Base-by-base conservation (phyloP, 2,888 invertebrate genomes). In the Lamproptera curius region DNA sequence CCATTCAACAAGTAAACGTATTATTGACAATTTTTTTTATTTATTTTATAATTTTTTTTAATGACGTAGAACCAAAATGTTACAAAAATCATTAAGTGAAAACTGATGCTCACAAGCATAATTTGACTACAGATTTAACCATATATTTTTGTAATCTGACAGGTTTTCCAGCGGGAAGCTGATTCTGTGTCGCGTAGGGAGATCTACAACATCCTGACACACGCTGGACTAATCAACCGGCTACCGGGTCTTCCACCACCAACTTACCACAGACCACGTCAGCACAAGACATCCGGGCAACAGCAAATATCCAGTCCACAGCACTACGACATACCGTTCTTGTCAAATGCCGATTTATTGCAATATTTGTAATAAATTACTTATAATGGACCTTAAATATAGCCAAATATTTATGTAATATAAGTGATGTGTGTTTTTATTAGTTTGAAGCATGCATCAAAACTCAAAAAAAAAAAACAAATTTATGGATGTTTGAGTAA, bases 171-270 rank as follows among this genome's bases (percentile, higher is more conserved):
- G 36, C 78, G 92, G 17, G 90, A 91, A 55, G 87, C 92, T 1
- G 90, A 91, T 57, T 82, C 86, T 53, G 90, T 92, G 37, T 73
- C 91, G n/a, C 86, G 92, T 14, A 78, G 82, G 38, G 89, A 91
- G 66, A 92, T 92, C 54, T 91, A 91, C 73, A 89, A 89, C 41
- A 89, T 92, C 31, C 75, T 92, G 38, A 89, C 90, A 1, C 92
- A 92, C 67, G 92, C 92, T 0, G 92, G 92, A 1, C 74, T 92
- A 16, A 77, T 92, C 37, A 63, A 44, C 44, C 57, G 44, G 77
- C 83, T 16, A 70, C 89, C 31, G 59, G 63, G 20, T 52, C 52
- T 5, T 54, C 54, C 15, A 53, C 41, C 39, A 53, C 56, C 56
- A 53, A 58, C 46, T 46, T 57, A 14, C 50, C 57, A 38, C 45